Conservation (phyloP, 2,113 vertebrate species). For the Chloropsis hardwickii region DNA sequence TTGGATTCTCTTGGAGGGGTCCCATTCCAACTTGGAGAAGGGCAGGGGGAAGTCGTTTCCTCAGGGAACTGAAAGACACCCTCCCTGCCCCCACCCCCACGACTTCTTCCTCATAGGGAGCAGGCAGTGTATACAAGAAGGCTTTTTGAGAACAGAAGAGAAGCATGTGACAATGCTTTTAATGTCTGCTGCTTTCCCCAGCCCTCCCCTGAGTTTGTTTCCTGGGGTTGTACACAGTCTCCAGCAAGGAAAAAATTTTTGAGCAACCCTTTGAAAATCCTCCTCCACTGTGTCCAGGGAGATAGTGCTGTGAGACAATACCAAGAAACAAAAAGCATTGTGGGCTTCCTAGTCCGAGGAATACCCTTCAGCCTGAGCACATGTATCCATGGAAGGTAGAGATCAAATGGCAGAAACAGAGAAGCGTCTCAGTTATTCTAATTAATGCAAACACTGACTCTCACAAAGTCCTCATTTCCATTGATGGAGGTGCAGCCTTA, state of each 20-base stretch:
- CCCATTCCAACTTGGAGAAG: not conserved
- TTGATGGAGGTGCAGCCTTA: not conserved
- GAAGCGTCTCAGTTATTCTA: not conserved
- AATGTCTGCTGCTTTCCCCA: not conserved
- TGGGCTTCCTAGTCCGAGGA: not conserved
- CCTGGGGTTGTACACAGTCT: not conserved
- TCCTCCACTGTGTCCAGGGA: not conserved
- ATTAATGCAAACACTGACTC: constrained; percentile 4
- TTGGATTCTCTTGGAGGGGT: not conserved
- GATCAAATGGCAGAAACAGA: not conserved
- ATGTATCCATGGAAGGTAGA: not conserved
- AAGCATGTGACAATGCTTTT: not conserved
- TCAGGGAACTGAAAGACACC: not conserved
- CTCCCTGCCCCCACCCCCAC: not conserved
- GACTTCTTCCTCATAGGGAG: not conserved
- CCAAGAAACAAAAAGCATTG: not conserved
- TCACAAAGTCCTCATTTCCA: constrained; percentile 27
- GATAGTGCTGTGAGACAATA: not conserved
- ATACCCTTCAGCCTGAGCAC: not conserved
- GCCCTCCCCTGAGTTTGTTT: not conserved
- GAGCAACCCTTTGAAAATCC: not conserved
- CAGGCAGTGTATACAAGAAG: not conserved
- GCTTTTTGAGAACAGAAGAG: not conserved
- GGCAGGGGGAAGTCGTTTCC: not conserved
- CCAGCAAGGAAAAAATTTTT: not conserved